phyloP scores from a whole-genome alignment of 2,797 vertebrate species.

The Thunnus albacares region DNA sequence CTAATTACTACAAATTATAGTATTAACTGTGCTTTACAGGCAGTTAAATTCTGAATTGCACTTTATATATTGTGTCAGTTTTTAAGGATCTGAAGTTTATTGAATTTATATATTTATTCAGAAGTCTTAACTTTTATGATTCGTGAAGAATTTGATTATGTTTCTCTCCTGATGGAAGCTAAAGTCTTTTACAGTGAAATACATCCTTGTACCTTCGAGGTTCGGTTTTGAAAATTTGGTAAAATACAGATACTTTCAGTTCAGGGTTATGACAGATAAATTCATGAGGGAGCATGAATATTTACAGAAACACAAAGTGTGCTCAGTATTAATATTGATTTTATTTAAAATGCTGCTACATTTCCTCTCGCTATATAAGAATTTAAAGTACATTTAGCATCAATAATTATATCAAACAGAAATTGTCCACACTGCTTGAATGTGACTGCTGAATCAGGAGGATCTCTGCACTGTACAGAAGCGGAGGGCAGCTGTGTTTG shows the following conservation, averaged over 20 bases:
- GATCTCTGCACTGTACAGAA: background rate
- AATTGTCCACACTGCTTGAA: conserved; percentile 8
- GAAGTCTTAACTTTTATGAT: background rate
- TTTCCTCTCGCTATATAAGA: background rate
- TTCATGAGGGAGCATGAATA: background rate
- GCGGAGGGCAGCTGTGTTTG: conserved; percentile 5
- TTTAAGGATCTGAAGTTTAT: too few relatives aligned
- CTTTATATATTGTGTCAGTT: too few relatives aligned
- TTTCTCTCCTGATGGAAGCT: background rate
- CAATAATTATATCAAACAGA: conserved; percentile 16
- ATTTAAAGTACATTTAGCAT: conserved; percentile 25
- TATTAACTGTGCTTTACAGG: conserved; percentile 13
- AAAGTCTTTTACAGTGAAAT: background rate
- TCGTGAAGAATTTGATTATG: background rate
- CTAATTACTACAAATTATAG: conserved; percentile 21
- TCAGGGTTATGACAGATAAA: conserved; percentile 7
- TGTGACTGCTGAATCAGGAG: conserved; percentile 11
- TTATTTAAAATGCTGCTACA: conserved; percentile 1
- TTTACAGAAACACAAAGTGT: background rate
- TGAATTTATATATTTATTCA: background rate
- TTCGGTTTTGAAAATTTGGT: background rate
- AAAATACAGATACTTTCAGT: conserved; percentile 2
- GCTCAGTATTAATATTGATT: conserved; percentile 14
- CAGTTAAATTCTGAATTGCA: conserved; percentile 21
- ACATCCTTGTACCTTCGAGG: background rate